Evolutionary conservation across 2,888 invertebrate genomes (phyloP), one percentile per base, ranked within the genome.

Genomic region (Adelognathus sp.): DNA sequence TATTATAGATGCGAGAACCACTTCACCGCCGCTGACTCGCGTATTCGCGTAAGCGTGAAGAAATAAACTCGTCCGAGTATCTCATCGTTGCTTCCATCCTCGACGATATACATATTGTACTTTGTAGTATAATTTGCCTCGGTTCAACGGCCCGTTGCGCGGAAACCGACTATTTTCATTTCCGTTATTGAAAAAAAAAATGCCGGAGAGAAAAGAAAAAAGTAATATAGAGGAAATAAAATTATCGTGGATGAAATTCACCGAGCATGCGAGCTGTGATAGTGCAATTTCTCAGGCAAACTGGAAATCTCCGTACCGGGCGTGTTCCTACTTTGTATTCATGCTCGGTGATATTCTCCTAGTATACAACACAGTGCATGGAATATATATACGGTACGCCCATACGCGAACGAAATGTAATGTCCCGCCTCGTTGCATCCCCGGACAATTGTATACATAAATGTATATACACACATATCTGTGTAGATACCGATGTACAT

Each of bases 171-270:
- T 54, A 76, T 80, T 73, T 72, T 79, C 81, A 66, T 81, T 79
- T 81, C 81, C 81, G 71, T 79, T 79, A 76, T 81, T 79, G 81
- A 81, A 79, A 77, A 76, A 46, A 67, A 70, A 67, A 64, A 46
- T 9, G 52, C 52, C 27, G 54, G 54, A 27, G 56, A 63, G 72
- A 50, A 54, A 52, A 18, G n/a, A 11, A 5, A 14, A 31, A 50
- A 39, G n/a, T 16, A 52, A 39, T 27, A 11, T n/a, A 11, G 27
- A 41, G 11, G 3, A 50, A 24, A 33, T 46, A 46, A 46, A 46
- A 46, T 46, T 21, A n/a, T n/a, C n/a, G 46, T 21, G 46, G 46
- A 52, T 33, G 64, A 66, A 66, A 21, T n/a, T 33, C 50, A 16
- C 18, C 7, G 50, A 14, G 33, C 33, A 66, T n/a, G n/a, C n/a